Conservation (phyloP, 2,888 invertebrate genomes). For the Smittia aterrima region DNA sequence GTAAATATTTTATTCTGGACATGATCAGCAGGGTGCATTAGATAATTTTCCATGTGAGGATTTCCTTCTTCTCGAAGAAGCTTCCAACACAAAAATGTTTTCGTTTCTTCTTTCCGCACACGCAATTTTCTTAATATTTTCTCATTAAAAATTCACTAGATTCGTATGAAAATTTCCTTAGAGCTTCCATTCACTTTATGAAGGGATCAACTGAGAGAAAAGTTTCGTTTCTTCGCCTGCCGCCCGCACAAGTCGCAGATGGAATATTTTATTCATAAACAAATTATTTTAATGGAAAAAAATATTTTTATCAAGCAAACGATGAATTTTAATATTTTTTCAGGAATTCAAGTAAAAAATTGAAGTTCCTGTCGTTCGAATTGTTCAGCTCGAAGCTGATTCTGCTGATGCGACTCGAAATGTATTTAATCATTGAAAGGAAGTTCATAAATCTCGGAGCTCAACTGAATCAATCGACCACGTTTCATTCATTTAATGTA, state of each 20-base stretch:
- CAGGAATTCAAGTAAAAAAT: too few relatives aligned
- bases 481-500: too few relatives aligned
- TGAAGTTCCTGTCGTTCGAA: too few relatives aligned
- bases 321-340: neutral
- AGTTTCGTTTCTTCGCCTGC: neutral
- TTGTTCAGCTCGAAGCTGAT: too few relatives aligned
- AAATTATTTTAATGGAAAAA: constrained; percentile 32
- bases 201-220: neutral
- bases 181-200: constrained; percentile 13
- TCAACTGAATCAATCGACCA: too few relatives aligned
- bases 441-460: too few relatives aligned
- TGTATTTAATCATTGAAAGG: too few relatives aligned
- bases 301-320: neutral
- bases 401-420: too few relatives aligned
- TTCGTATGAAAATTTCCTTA: constrained; percentile 15
- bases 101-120: neutral
- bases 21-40: constrained; percentile 32
- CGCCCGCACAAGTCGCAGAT: neutral
- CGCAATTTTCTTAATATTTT: constrained; percentile 20
- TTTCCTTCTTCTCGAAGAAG: neutral
- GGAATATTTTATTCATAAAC: constrained; percentile 19
- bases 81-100: neutral
- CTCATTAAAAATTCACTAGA: constrained; percentile 32
- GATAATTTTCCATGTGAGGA: neutral
- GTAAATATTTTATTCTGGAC: constrained; percentile 26